Conservation (phyloP, 2,797 vertebrate species). For the Mormyrops boulengeri region DNA sequence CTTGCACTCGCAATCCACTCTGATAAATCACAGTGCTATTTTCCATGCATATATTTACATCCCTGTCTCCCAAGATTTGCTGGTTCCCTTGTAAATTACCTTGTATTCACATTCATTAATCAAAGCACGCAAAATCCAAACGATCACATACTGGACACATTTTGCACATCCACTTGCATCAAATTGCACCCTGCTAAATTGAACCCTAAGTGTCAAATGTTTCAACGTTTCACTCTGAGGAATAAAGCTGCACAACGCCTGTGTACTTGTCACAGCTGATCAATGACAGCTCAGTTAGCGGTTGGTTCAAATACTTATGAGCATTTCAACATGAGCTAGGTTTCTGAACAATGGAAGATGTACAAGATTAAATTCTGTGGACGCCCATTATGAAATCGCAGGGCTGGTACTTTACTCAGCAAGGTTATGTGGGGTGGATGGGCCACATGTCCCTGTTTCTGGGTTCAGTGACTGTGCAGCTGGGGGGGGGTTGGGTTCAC, state of each 20-base stretch:
- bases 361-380: not conserved
- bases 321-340: not conserved
- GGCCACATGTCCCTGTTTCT: not conserved
- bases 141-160: constrained; percentile 3
- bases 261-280: not conserved
- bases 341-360: not conserved
- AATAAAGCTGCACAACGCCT: not conserved
- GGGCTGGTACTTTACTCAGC: constrained; percentile 6
- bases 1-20: not conserved
- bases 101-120: constrained; percentile 7
- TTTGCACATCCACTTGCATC: constrained; percentile 2
- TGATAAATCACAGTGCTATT: constrained; percentile 11
- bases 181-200: constrained; percentile 5
- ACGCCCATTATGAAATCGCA: constrained; percentile 3
- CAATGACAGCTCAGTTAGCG: not conserved
- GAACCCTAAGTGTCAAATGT: not conserved
- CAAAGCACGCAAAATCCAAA: constrained; percentile 4
- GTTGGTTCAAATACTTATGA: constrained; percentile 4
- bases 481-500: constrained; percentile 24
- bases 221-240: not conserved
- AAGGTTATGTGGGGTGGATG: constrained; percentile 20
- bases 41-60: constrained; percentile 8
- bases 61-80: constrained; percentile 4
- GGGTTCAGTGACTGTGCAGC: constrained; percentile 30
- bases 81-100: constrained; percentile 10